Evolutionary conservation across 2,797 vertebrate genomes (phyloP), one percentile per base, ranked within the genome.

Genomic region (Columba guinea): DNA sequence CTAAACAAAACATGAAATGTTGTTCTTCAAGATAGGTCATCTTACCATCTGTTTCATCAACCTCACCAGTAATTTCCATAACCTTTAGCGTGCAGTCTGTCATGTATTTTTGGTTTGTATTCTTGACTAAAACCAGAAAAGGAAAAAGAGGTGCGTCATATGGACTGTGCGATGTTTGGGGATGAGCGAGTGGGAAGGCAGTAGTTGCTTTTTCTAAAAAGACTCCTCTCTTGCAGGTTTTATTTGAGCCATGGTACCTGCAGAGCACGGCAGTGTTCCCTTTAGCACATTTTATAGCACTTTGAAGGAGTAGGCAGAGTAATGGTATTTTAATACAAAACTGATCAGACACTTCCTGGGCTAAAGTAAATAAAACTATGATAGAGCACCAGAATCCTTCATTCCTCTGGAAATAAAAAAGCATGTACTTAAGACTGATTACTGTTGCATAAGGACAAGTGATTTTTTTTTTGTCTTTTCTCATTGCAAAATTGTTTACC

Each of bases 391-490:
- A 82, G 95, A 95, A 94, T 74, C 94, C 55, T 90, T 97, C 90
- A 84, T 89, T 81, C 49, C 55, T 65, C 46, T 96, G 80, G 77
- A 90, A 96, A 78, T 84, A 93, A 89, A 78, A 93, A 93, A 90
- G 68, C 84, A 41, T 63, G 62, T 91, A 95, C 95, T 95, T 96
- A 95, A 97, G 96, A 97, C 90, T 93, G 94, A 85, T 94, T 94
- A 95, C 95, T 97, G 93, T 84, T 86, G 87, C 81, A 91, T 79
- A 97, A 96, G 96, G 93, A 94, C 94, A 97, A 96, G 89, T 67
- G 80, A 49, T 84, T 92, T 84, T 93, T 84, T 77, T 34, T 52
- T 52, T 73, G 80, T 52, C 13, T 28, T 68, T 53, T 68, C 56
- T 91, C 13, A 12, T 76, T 87, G 32, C 51, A 76, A 87, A 84